Evolutionary conservation across 1,140 invertebrate species (phyloP).

Genomic region (Drosophila malerkotliana): DNA sequence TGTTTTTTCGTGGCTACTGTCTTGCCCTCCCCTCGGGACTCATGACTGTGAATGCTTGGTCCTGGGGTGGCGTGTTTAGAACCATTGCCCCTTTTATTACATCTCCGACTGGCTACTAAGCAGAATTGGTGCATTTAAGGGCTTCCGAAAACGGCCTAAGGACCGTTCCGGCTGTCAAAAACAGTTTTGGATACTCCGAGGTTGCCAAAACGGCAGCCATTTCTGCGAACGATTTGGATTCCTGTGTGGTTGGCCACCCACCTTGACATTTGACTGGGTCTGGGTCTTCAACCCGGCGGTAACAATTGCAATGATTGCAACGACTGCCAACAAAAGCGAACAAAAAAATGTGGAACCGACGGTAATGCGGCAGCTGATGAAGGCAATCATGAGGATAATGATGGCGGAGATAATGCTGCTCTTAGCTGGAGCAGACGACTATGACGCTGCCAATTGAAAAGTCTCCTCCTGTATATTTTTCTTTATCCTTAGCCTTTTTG

Average conservation of each 20-base stretch:
- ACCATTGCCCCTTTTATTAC: constrained; percentile 6
- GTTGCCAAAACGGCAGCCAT: background rate
- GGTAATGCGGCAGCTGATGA: constrained; percentile 74
- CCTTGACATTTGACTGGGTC: constrained; percentile 53
- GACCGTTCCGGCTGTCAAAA: background rate
- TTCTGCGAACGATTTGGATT: background rate
- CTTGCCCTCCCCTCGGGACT: constrained; percentile 61
- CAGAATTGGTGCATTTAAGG: constrained; percentile 65
- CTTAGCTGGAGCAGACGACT: constrained; percentile 27
- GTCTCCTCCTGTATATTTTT: constrained; percentile 44
- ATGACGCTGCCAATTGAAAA: constrained; percentile 75
- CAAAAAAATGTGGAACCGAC: constrained; percentile 64
- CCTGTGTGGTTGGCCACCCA: constrained; percentile 12
- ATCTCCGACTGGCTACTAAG: constrained; percentile 1
- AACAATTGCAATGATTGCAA: constrained; percentile 58
- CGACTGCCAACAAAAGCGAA: constrained; percentile 48
- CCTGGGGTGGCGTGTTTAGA: constrained; percentile 27
- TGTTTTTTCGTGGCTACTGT: constrained; percentile 42
- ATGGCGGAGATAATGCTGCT: constrained; percentile 64
- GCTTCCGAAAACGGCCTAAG: constrained; percentile 1
- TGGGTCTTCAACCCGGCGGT: background rate
- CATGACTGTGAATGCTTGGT: constrained; percentile 70
- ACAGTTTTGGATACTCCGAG: background rate
- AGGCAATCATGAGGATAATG: constrained; percentile 62
- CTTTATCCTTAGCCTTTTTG: constrained; percentile 36